phyloP scores from a whole-genome alignment of 2,888 invertebrate species.

The Drosophila dives region DNA sequence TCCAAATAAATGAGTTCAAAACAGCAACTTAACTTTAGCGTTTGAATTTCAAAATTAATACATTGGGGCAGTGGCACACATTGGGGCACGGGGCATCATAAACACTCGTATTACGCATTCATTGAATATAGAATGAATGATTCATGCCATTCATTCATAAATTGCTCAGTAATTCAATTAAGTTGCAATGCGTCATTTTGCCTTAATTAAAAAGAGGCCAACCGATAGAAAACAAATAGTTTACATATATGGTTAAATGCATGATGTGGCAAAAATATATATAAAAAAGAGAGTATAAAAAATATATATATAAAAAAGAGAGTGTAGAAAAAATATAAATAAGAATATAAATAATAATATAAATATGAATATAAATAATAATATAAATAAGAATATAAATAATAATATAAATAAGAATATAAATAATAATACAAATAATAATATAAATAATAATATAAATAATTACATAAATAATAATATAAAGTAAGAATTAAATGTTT shows the following conservation, averaged over 20 bases:
- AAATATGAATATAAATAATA: too few relatives aligned
- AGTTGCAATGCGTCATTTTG: constrained; percentile 49
- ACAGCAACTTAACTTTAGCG: not conserved
- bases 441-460: too few relatives aligned
- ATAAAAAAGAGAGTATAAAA: not conserved
- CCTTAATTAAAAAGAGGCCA: constrained; percentile 42
- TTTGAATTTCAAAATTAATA: not conserved
- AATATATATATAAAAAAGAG: not conserved
- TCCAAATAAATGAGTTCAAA: not conserved
- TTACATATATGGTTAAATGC: not conserved
- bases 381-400: too few relatives aligned
- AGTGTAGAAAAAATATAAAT: too few relatives aligned
- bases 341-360: too few relatives aligned
- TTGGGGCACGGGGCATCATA: not conserved
- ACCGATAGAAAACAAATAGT: constrained; percentile 1
- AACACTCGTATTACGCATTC: constrained; percentile 1
- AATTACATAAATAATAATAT: too few relatives aligned
- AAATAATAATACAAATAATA: too few relatives aligned
- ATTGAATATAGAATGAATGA: constrained; percentile 21
- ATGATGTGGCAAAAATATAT: not conserved
- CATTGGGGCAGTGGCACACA: not conserved
- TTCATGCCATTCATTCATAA: constrained; percentile 41
- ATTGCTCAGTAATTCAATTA: constrained; percentile 58
- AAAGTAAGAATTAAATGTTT: too few relatives aligned
- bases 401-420: too few relatives aligned